These are phyloP conservation scores for Crotalus adamanteus DNA, from an alignment of 2,797 vertebrate genomes.

Conservation along the genomic window DNA sequence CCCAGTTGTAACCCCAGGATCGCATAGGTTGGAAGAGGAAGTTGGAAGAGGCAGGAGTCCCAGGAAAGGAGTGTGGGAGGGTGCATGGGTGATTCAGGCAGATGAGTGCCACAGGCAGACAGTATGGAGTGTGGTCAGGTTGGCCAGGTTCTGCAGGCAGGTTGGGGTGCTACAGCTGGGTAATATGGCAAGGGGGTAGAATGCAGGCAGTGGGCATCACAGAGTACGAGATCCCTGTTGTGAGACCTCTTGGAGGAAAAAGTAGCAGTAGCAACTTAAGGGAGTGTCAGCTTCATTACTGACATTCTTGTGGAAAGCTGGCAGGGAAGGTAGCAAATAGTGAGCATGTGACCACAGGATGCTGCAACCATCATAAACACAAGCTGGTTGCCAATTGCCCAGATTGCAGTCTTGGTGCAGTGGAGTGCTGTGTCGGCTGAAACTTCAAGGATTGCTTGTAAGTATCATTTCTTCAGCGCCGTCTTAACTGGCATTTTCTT, in stretches of 20 bases:
- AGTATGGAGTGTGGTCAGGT: neutral
- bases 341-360: neutral
- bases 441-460: neutral
- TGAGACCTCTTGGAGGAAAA: neutral
- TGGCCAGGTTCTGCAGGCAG: neutral
- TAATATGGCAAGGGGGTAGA: neutral
- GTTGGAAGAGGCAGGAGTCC: neutral
- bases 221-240: neutral
- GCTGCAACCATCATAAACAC: neutral
- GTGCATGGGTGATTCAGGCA: no score
- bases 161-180: neutral
- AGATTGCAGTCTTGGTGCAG: neutral
- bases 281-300: neutral
- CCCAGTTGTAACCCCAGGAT: neutral
- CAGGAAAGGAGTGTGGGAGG: neutral
- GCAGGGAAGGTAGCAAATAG: neutral
- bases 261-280: neutral
- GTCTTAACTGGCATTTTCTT: neutral
- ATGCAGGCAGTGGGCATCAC: neutral
- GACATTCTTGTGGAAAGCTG: neutral
- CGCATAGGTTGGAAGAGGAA: neutral
- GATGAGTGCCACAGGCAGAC: neutral
- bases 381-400: neutral
- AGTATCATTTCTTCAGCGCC: neutral
- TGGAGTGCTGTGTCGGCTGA: neutral